Conservation (phyloP, 2,113 vertebrate species). For the Fregetta grallaria region DNA sequence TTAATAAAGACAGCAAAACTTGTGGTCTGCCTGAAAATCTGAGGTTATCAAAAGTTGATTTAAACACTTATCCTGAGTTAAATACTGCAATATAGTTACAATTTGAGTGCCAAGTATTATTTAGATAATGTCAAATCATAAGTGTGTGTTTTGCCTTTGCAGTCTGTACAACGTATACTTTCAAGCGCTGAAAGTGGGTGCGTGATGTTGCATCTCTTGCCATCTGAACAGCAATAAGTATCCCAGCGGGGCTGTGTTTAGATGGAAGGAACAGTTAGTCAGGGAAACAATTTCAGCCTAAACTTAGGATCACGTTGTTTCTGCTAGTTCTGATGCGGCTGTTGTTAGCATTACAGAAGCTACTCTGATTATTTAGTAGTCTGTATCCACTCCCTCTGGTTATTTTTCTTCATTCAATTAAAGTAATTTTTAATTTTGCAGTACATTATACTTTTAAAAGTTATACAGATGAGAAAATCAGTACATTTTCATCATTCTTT, state of each 20-base stretch:
- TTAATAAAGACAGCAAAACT: background rate
- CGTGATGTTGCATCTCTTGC: background rate
- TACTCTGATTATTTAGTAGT: background rate
- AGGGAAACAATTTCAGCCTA: conserved; percentile 4
- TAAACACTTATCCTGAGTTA: background rate
- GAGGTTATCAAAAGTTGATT: background rate
- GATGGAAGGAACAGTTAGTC: background rate
- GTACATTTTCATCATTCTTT: background rate
- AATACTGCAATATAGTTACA: background rate
- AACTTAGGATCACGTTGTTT: background rate
- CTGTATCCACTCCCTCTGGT: background rate
- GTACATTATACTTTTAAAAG: background rate
- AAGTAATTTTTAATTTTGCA: background rate
- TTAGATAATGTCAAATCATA: background rate
- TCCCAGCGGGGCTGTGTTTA: conserved; percentile 4
- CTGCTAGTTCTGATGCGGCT: background rate
- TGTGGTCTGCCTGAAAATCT: background rate
- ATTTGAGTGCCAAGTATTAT: background rate
- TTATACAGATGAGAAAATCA: background rate
- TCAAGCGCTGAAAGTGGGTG: background rate
- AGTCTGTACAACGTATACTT: background rate
- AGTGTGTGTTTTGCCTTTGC: background rate
- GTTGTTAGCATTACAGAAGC: background rate
- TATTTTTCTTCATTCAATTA: background rate
- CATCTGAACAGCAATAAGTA: conserved; percentile 30